Evolutionary conservation across 2,797 vertebrate species (phyloP), one percentile per base, ranked within the genome.

Genomic region (Heteromormyrus szaboi): DNA sequence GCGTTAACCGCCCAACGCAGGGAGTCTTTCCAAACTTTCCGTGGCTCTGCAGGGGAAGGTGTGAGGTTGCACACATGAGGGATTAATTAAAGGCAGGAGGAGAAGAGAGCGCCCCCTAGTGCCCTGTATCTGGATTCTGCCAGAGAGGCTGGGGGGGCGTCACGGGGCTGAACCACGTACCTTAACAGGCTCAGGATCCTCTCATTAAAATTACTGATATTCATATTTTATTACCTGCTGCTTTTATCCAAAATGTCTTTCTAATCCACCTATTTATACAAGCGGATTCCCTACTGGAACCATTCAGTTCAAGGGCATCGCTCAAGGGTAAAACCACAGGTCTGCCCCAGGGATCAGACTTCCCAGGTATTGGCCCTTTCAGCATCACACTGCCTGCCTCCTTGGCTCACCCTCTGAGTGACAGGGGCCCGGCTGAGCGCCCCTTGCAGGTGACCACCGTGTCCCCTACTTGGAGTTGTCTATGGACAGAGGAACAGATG

Each of bases 1-100:
- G 90, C 88, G 91, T 94, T 94, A 94, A 94, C 91, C 91, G 92
- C 91, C 3, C 81, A 85, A 93, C 90, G 91, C 90, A 8, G 29
- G 85, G 53, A 54, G 85, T 91, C 88, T 91, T 93, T 93, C 91
- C 90, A 93, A 93, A 93, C 89, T 87, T 90, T 88, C 91, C 91
- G 91, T 92, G 29, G 1, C 14, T 3, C 2, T 29, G 51, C 29
- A 12, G 53, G 59, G 83, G 6, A 48, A 7, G 25, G 37, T 9
- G 44, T 29, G n/a, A 29, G 46, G 84, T 14, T 91, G 90, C 93
- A 92, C 93, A 93, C 90, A 91, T 65, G 25, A 50, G 53, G 86
- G 72, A 91, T 90, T 86, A 85, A 83, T 90, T 92, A 91, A 65
- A 92, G 91, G 91, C 89, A 76, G 90, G 92, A 88, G 91, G 90